These are phyloP conservation scores for Fulmarus glacialis DNA, from an alignment of 2,113 vertebrate genomes.

Conservation along the genomic window DNA sequence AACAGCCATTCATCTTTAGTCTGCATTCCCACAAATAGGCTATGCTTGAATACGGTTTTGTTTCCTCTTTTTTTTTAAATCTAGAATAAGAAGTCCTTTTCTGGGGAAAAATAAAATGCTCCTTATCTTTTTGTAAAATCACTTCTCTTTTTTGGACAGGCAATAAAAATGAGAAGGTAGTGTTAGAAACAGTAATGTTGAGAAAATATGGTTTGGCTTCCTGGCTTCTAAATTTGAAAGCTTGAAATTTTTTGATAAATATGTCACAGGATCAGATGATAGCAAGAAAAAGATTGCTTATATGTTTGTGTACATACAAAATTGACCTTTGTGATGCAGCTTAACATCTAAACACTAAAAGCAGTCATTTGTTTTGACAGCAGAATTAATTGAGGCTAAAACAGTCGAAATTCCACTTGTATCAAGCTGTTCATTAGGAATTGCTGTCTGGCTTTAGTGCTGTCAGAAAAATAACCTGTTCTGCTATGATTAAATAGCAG, in stretches of 20 bases:
- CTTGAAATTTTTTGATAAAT: slow-evolving; percentile 14
- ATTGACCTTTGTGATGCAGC: slow-evolving; percentile 83
- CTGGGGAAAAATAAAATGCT: background rate
- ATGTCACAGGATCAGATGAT: slow-evolving; percentile 61
- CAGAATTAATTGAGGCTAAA: slow-evolving; percentile 95
- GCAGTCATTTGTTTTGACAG: slow-evolving; percentile 93
- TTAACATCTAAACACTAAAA: slow-evolving; percentile 78
- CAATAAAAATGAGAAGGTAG: background rate
- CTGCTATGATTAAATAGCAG: slow-evolving; percentile 85
- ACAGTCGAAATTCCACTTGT: slow-evolving; percentile 86
- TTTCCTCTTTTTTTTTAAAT: background rate
- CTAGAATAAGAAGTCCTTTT: background rate
- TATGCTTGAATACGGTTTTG: background rate
- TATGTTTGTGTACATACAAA: slow-evolving; percentile 78
- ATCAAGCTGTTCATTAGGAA: slow-evolving; percentile 92
- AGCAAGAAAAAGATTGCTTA: slow-evolving; percentile 66
- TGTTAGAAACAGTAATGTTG: background rate
- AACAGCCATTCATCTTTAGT: background rate
- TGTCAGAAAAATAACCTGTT: slow-evolving; percentile 91
- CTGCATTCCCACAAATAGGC: background rate
- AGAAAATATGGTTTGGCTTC: background rate
- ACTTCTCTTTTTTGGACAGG: background rate
- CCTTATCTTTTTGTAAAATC: background rate
- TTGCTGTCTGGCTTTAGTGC: slow-evolving; percentile 82
- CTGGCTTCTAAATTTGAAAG: background rate